Percentiles rank a stretch among this genome's conserved stretches.
These are phyloP conservation scores for Heliconius erato DNA, from an alignment of 2,888 invertebrate species.

Conservation along the genomic window DNA sequence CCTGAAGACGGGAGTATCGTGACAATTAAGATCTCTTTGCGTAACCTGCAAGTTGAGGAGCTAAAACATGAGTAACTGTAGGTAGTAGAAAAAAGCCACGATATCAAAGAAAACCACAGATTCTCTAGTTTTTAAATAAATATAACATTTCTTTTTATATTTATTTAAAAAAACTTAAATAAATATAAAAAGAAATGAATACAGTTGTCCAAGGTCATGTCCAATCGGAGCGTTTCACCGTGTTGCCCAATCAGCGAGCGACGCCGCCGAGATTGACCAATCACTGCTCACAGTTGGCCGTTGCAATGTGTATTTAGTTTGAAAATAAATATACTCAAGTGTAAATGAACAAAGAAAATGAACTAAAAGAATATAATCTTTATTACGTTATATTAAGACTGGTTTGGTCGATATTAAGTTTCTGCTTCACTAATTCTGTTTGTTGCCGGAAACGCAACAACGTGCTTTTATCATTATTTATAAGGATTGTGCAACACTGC, in stretches of 20 bases:
- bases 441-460: slow-evolving; percentile 9
- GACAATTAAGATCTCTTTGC: too few species aligned
- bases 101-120: not conserved
- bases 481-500: not conserved
- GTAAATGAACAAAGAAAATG: not conserved
- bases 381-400: not conserved
- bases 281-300: slow-evolving; percentile 43
- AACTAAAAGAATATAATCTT: not conserved
- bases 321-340: not conserved
- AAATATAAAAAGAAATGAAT: not conserved
- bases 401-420: not conserved
- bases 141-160: too few species aligned
- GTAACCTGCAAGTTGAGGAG: too few species aligned
- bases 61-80: not conserved
- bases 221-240: slow-evolving; percentile 69
- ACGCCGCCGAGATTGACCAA: slow-evolving; percentile 50
- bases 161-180: too few species aligned
- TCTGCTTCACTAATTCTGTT: slow-evolving; percentile 3
- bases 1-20: too few species aligned
- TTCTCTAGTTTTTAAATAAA: slow-evolving; percentile 2
- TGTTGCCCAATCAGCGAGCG: slow-evolving; percentile 50
- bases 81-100: not conserved
- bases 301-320: slow-evolving; percentile 22
- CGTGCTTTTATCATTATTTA: not conserved
- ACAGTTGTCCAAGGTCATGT: slow-evolving; percentile 52